Percentiles rank a stretch among this genome's conserved stretches.
phyloP scores from a whole-genome alignment of 2,888 invertebrate genomes.

The Eupithecia centaureata region DNA sequence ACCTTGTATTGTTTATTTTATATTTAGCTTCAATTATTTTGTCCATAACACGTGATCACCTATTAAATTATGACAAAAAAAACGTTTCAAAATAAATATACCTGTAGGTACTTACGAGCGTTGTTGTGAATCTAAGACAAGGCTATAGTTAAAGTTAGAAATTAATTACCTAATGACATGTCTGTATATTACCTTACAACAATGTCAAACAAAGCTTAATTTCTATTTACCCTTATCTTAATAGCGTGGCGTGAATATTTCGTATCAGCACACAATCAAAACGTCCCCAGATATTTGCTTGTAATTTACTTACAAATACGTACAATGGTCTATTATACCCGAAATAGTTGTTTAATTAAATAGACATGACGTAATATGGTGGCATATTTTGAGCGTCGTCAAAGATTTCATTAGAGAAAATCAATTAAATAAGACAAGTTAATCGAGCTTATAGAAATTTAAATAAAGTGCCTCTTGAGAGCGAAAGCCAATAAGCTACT shows the following conservation, averaged over 20 bases:
- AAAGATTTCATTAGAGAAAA: constrained; percentile 11
- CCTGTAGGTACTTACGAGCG: neutral
- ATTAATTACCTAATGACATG: neutral
- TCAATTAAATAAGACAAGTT: constrained; percentile 19
- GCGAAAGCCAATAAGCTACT: constrained; percentile 21
- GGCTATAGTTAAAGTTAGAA: neutral
- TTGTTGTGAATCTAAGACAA: neutral
- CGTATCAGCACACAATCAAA: constrained; percentile 54
- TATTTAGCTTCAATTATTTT: constrained; percentile 16
- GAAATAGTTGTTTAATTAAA: constrained; percentile 48
- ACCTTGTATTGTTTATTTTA: constrained; percentile 17
- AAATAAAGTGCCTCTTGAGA: constrained; percentile 21
- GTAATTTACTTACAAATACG: constrained; percentile 52
- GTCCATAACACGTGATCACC: neutral
- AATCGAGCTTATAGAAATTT: constrained; percentile 26
- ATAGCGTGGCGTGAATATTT: constrained; percentile 50
- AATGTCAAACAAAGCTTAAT: constrained; percentile 22
- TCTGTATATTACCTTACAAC: neutral
- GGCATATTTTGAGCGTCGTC: constrained; percentile 24
- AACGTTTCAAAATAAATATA: neutral
- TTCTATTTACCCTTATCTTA: constrained; percentile 49
- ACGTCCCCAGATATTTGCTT: constrained; percentile 54
- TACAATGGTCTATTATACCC: constrained; percentile 53
- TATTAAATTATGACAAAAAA: neutral
- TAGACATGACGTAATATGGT: constrained; percentile 31